These are phyloP conservation scores for Pseudocheirus occidentalis DNA, from an alignment of 2,797 vertebrate species.

Conservation along the genomic window DNA sequence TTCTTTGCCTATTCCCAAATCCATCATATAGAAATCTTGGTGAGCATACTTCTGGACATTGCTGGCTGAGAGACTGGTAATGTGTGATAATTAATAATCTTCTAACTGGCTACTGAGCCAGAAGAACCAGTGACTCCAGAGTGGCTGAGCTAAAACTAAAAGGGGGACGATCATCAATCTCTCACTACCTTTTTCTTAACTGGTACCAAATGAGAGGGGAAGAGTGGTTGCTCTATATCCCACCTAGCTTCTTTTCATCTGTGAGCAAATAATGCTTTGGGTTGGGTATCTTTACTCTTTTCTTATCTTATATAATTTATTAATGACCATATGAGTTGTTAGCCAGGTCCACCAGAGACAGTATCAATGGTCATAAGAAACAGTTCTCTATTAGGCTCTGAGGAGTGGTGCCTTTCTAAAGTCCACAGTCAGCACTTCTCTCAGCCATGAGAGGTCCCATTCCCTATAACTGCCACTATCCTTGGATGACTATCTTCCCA, in stretches of 20 bases:
- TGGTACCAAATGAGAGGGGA: too few species aligned
- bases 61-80: not conserved
- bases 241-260: too few species aligned
- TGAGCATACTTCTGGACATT: not conserved
- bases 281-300: too few species aligned
- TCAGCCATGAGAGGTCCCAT: not conserved
- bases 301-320: too few species aligned
- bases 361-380: not conserved
- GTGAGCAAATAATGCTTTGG: too few species aligned
- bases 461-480: not conserved
- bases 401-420: not conserved
- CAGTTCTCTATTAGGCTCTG: not conserved
- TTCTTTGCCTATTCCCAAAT: not conserved
- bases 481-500: not conserved
- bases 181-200: not conserved
- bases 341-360: too few species aligned
- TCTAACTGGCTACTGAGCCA: not conserved
- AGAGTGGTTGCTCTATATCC: too few species aligned
- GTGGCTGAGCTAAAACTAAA: not conserved
- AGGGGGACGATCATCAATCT: not conserved
- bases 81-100: not conserved
- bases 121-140: not conserved
- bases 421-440: not conserved
- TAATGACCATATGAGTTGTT: too few species aligned
- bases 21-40: not conserved